Conservation (phyloP, 1,140 invertebrate species). For the Drosophila takahashii region DNA sequence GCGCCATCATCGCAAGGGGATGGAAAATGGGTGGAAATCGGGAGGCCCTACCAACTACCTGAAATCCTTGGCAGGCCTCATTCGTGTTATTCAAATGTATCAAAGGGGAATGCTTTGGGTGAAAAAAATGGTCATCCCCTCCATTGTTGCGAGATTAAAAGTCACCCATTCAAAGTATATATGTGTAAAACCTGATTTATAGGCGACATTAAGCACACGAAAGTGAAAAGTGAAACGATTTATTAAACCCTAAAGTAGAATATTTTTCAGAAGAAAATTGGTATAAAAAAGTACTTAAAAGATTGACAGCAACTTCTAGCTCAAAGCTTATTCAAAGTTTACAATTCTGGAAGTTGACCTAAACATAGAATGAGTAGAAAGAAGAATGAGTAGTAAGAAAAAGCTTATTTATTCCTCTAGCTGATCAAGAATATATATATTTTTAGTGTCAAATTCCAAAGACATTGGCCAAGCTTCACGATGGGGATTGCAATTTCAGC, state of each 20-base stretch:
- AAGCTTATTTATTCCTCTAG: no score
- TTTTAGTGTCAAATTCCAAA: no score
- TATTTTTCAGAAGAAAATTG: no score
- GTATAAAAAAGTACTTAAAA: no score
- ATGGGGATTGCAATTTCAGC: no score
- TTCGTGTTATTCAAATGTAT: slow-evolving; percentile 24
- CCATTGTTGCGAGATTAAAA: slow-evolving; percentile 26
- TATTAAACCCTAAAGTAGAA: not conserved
- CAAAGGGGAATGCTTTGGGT: slow-evolving; percentile 11
- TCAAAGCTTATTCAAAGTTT: no score
- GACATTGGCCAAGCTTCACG: no score
- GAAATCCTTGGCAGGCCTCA: slow-evolving; percentile 26
- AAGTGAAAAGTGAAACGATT: slow-evolving; percentile 4
- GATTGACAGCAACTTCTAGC: no score
- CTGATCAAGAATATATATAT: no score
- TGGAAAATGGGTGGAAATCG: not conserved
- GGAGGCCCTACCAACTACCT: slow-evolving; percentile 1
- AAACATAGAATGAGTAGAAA: no score
- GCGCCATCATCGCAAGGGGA: slow-evolving; percentile 23
- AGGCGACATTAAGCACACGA: not conserved
- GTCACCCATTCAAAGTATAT: slow-evolving; percentile 6
- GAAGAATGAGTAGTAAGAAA: no score
- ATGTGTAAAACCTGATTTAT: slow-evolving; percentile 26
- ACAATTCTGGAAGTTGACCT: no score
- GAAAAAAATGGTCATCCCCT: not conserved